Conservation (phyloP, 2,888 invertebrate genomes). For the Antitype chi region DNA sequence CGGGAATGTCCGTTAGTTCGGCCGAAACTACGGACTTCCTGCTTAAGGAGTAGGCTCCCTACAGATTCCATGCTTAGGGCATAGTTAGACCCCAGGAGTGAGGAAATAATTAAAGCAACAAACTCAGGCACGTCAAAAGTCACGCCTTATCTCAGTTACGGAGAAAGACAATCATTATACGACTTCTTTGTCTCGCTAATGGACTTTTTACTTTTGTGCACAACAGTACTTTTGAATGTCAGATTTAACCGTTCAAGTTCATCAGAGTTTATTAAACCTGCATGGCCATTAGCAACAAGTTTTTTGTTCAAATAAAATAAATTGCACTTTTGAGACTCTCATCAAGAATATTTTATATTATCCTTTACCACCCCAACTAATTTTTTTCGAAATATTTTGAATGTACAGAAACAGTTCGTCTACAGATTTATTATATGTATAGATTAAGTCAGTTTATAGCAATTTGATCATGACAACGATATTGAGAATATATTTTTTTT, state of each 20-base stretch:
- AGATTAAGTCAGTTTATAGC: no score
- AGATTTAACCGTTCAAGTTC: conserved; percentile 39
- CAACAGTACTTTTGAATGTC: conserved; percentile 36
- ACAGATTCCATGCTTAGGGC: no score
- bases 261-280: conserved; percentile 14
- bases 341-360: background rate
- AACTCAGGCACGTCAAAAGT: conserved; percentile 13
- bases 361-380: no score
- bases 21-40: no score
- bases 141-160: background rate
- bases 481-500: conserved; percentile 15
- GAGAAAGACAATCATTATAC: conserved; percentile 6
- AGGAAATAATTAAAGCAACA: conserved; percentile 30
- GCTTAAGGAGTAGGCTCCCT: no score
- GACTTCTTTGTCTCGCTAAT: conserved; percentile 16
- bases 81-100: background rate
- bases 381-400: no score
- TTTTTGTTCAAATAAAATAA: conserved; percentile 18
- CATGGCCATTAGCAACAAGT: background rate
- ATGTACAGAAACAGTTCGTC: no score
- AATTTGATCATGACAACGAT: background rate
- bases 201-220: conserved; percentile 25
- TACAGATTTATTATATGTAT: no score
- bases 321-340: background rate
- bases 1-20: no score